phyloP scores from a whole-genome alignment of 2,113 vertebrate species.

The Clarias magur region DNA sequence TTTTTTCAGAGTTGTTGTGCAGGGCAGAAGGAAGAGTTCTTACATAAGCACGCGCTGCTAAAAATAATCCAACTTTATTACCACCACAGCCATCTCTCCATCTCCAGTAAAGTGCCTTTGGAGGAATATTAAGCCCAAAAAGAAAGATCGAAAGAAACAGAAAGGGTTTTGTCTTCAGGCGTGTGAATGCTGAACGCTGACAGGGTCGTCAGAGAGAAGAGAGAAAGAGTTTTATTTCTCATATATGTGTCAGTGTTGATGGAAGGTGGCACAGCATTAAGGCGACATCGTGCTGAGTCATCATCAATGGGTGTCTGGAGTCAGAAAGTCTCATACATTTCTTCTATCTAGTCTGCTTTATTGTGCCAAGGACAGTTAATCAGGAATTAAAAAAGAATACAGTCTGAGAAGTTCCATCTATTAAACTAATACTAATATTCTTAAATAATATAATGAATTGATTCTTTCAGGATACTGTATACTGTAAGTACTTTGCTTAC shows the following conservation, averaged over 20 bases:
- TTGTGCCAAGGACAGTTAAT: background rate
- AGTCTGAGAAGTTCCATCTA: background rate
- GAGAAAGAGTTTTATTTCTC: conserved; percentile 25
- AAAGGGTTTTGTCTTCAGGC: background rate
- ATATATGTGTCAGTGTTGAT: conserved; percentile 38
- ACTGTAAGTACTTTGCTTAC: too few relatives aligned
- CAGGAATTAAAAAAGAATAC: background rate
- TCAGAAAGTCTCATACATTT: conserved; percentile 1
- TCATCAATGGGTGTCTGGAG: background rate
- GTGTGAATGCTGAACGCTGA: background rate
- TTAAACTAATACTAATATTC: background rate
- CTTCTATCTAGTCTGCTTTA: background rate
- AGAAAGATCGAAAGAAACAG: background rate
- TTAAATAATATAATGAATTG: background rate
- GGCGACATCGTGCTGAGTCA: conserved; percentile 15
- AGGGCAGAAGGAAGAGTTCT: conserved; percentile 24
- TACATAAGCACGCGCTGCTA: conserved; percentile 32
- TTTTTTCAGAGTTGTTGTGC: conserved; percentile 9
- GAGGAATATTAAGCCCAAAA: conserved; percentile 18
- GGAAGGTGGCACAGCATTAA: conserved; percentile 4
- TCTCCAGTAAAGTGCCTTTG: conserved; percentile 9
- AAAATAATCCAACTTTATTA: conserved; percentile 44
- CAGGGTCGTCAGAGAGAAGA: background rate
- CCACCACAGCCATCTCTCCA: background rate
- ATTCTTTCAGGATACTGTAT: background rate